These are phyloP conservation scores for Thamnophis sirtalis DNA, from an alignment of 2,113 vertebrate species.

Conservation along the genomic window DNA sequence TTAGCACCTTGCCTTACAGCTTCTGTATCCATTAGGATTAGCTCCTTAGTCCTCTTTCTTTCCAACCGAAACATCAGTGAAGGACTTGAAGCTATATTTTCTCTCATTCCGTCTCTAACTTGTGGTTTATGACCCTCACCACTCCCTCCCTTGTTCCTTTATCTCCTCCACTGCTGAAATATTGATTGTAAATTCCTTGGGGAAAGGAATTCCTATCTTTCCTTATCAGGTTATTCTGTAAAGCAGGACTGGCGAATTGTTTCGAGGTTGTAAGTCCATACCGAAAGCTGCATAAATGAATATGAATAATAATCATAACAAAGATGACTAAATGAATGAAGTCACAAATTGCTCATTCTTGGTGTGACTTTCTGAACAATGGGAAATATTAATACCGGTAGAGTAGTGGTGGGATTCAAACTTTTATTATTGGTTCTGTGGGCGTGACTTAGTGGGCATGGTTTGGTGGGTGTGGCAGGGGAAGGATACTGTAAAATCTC, in stretches of 20 bases:
- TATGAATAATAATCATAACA: not conserved
- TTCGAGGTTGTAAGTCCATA: not conserved
- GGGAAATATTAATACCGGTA: not conserved
- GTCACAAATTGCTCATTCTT: not conserved
- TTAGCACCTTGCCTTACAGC: not conserved
- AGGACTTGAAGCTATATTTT: not conserved
- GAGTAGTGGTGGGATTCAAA: not conserved
- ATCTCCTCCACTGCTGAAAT: not conserved
- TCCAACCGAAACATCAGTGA: not conserved
- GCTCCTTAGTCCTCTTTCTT: not conserved
- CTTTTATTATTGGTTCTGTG: too few relatives aligned
- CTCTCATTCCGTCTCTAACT: not conserved
- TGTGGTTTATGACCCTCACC: not conserved
- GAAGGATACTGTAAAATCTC: too few relatives aligned
- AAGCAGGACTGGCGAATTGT: not conserved
- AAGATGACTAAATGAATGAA: not conserved
- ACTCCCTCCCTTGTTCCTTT: not conserved
- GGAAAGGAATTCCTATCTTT: not conserved
- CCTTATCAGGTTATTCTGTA: not conserved
- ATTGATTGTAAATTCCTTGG: not conserved
- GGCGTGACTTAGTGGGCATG: too few relatives aligned
- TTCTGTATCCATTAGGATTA: not conserved
- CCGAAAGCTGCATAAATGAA: not conserved
- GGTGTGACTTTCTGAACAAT: not conserved
- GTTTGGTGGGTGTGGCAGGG: too few relatives aligned